Percentiles rank a stretch among this genome's conserved stretches.
These are phyloP conservation scores for Empidonax traillii DNA, from an alignment of 2,113 vertebrate species.

Conservation along the genomic window DNA sequence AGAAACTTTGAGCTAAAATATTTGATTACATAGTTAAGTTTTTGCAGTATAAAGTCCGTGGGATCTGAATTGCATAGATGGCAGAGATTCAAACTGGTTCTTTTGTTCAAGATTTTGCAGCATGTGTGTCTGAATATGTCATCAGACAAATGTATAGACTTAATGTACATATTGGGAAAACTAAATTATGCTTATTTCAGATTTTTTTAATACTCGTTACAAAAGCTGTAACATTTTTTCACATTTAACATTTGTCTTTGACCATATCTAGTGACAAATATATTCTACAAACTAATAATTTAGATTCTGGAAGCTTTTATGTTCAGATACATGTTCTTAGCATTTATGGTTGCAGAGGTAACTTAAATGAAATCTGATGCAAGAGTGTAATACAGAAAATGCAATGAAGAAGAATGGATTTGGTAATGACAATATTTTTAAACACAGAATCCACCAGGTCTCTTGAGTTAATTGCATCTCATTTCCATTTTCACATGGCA, in stretches of 20 bases:
- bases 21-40: background rate
- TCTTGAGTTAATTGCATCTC: constrained; percentile 1
- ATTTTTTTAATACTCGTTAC: background rate
- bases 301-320: background rate
- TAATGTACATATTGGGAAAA: background rate
- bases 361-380: background rate
- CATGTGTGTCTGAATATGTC: background rate
- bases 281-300: background rate
- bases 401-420: background rate
- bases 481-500: background rate
- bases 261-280: background rate
- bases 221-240: background rate
- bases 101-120: background rate
- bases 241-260: background rate
- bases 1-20: background rate
- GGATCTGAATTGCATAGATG: background rate
- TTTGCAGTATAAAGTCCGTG: background rate
- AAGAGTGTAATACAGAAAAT: background rate
- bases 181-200: background rate
- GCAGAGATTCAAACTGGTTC: background rate
- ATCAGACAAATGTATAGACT: background rate
- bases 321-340: background rate
- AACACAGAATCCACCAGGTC: background rate
- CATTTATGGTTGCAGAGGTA: background rate
- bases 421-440: background rate